Evolutionary conservation across 1,140 invertebrate species (phyloP).

Genomic region (Drosophila athabasca): DNA sequence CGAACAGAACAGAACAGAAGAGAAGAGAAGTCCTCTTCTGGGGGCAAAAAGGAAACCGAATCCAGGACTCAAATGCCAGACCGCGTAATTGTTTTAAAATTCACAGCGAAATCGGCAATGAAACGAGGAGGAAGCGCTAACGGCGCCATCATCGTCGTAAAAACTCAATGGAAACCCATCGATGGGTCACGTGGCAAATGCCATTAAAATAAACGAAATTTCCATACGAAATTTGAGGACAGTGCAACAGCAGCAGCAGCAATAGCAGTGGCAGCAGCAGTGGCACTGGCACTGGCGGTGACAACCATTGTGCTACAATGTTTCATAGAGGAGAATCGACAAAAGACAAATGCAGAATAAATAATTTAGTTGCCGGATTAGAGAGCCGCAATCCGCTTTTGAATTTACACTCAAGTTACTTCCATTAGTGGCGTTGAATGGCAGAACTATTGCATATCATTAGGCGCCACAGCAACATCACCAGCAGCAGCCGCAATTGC

Average conservation of each 20-base stretch:
- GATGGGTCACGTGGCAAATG: constrained; percentile 18
- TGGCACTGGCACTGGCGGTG: constrained; percentile 7
- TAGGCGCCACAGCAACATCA: constrained; percentile 46
- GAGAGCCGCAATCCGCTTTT: constrained; percentile 75
- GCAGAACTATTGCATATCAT: constrained; percentile 76
- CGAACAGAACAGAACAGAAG: constrained; percentile 9
- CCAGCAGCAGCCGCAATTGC: not conserved
- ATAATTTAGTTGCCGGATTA: constrained; percentile 77
- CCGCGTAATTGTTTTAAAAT: constrained; percentile 81
- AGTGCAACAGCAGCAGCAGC: constrained; percentile 3
- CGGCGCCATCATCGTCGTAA: not conserved
- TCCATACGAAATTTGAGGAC: constrained; percentile 39
- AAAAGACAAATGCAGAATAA: constrained; percentile 77
- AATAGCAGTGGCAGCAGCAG: not conserved
- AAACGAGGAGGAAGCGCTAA: constrained; percentile 12
- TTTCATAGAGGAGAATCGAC: constrained; percentile 34
- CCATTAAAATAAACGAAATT: constrained; percentile 67
- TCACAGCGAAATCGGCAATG: constrained; percentile 55
- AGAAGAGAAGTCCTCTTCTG: not conserved
- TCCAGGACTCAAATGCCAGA: constrained; percentile 69
- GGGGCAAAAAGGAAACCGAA: not conserved
- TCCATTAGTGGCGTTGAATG: constrained; percentile 69
- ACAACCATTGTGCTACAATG: constrained; percentile 17
- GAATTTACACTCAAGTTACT: constrained; percentile 80
- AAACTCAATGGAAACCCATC: constrained; percentile 1